phyloP scores from a whole-genome alignment of 2,113 vertebrate genomes.

The Hippocampus barbouri region DNA sequence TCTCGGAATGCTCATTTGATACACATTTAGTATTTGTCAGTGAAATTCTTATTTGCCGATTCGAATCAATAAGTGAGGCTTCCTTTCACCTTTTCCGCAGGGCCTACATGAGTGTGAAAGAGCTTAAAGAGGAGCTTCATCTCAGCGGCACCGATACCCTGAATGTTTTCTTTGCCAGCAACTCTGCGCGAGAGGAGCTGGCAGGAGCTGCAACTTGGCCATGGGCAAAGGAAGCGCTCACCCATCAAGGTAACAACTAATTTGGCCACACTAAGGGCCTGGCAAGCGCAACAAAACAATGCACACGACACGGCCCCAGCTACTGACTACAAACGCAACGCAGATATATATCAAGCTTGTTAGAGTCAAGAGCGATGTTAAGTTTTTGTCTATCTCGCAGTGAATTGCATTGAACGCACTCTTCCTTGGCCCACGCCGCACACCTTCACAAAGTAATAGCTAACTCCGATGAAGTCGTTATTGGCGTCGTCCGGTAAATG shows the following conservation, averaged over 20 bases:
- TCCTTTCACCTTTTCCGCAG: constrained; percentile 58
- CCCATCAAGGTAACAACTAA: constrained; percentile 66
- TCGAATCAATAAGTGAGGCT: background rate
- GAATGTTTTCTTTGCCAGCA: constrained; percentile 92
- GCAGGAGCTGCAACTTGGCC: constrained; percentile 97
- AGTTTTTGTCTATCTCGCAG: no score
- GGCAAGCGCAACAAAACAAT: no score
- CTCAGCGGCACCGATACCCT: constrained; percentile 86
- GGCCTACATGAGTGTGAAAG: constrained; percentile 93
- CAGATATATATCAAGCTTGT: no score
- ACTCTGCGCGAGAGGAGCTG: constrained; percentile 85
- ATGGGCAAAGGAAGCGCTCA: constrained; percentile 94
- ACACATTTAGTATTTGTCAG: background rate
- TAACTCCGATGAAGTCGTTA: no score
- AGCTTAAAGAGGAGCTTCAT: constrained; percentile 85
- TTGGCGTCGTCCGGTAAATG: background rate
- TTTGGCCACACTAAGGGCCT: no score
- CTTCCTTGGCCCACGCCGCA: no score
- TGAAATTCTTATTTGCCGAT: background rate
- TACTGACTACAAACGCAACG: no score
- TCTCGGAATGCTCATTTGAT: background rate
- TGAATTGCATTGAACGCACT: background rate
- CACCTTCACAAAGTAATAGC: no score
- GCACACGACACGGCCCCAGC: no score
- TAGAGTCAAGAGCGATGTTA: no score